These are phyloP conservation scores for Paramisgurnus dabryanus DNA, from an alignment of 2,113 vertebrate species.

Conservation along the genomic window DNA sequence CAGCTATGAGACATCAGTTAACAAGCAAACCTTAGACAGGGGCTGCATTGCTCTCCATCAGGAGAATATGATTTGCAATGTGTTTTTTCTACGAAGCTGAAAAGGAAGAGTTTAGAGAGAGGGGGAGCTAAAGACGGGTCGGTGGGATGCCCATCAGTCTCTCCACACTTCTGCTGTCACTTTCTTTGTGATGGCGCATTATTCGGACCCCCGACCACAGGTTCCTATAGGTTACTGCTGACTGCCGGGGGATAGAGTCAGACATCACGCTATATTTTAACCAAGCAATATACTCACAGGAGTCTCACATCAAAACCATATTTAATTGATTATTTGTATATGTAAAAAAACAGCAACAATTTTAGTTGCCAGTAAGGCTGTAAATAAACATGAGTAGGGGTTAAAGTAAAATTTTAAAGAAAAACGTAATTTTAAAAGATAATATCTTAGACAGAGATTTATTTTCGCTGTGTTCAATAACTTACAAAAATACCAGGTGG, in stretches of 20 bases:
- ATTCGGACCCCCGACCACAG: slow-evolving; percentile 82
- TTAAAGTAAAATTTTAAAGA: too few species aligned
- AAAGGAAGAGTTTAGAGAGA: slow-evolving; percentile 60
- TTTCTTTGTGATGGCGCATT: slow-evolving; percentile 87
- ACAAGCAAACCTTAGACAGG: neutral
- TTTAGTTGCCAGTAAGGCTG: too few species aligned
- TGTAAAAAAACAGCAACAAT: too few species aligned
- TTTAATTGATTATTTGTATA: neutral
- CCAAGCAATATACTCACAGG: too few species aligned
- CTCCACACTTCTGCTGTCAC: slow-evolving; percentile 99
- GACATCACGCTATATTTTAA: neutral
- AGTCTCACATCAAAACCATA: neutral
- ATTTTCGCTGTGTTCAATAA: too few species aligned
- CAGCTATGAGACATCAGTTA: neutral
- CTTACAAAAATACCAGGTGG: too few species aligned
- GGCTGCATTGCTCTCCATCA: neutral
- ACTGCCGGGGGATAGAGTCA: slow-evolving; percentile 62
- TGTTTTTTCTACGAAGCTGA: slow-evolving; percentile 16
- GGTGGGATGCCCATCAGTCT: slow-evolving; percentile 91
- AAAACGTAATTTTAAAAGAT: too few species aligned
- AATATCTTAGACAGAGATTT: too few species aligned
- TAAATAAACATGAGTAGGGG: too few species aligned
- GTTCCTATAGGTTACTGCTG: slow-evolving; percentile 92
- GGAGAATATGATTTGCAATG: neutral
- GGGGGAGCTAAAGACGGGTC: slow-evolving; percentile 73